A percentile compares a stretch with the other conserved stretches of the same genome.
Evolutionary conservation across 2,888 invertebrate species (phyloP).

Genomic region (Anthoptus insignis): DNA sequence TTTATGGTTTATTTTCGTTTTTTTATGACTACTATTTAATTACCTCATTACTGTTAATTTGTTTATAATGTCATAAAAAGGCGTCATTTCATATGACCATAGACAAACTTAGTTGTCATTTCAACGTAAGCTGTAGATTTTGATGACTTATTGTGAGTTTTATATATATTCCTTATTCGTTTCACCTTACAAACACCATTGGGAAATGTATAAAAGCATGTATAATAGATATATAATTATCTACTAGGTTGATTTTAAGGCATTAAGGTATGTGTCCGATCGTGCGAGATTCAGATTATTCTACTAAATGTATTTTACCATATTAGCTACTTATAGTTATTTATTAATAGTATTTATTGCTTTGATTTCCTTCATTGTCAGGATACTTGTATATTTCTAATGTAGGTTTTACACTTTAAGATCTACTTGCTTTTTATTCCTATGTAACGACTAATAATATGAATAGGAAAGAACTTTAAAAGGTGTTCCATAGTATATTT

Average conservation of each 20-base stretch:
- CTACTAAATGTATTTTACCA: not conserved
- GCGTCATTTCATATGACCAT: too few relatives aligned
- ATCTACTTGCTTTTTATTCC: not conserved
- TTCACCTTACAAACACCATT: too few relatives aligned
- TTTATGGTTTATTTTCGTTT: too few relatives aligned
- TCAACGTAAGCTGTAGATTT: too few relatives aligned
- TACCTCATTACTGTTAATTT: too few relatives aligned
- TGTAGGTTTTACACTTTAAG: constrained; percentile 14
- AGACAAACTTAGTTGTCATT: too few relatives aligned
- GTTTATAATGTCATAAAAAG: too few relatives aligned
- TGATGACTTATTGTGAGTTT: not conserved
- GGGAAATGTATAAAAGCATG: not conserved
- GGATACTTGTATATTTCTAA: constrained; percentile 27
- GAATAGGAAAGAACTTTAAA: not conserved
- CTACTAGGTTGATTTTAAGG: not conserved
- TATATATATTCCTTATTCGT: too few relatives aligned
- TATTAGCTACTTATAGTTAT: constrained; percentile 2
- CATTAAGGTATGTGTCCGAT: not conserved
- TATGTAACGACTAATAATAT: not conserved
- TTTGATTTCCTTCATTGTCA: not conserved
- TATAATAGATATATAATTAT: not conserved
- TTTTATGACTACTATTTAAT: too few relatives aligned
- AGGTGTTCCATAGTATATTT: not conserved
- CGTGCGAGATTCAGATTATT: not conserved
- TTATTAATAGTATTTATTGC: constrained; percentile 8